Conservation (phyloP, 2,888 invertebrate genomes). For the Polyploca ridens region DNA sequence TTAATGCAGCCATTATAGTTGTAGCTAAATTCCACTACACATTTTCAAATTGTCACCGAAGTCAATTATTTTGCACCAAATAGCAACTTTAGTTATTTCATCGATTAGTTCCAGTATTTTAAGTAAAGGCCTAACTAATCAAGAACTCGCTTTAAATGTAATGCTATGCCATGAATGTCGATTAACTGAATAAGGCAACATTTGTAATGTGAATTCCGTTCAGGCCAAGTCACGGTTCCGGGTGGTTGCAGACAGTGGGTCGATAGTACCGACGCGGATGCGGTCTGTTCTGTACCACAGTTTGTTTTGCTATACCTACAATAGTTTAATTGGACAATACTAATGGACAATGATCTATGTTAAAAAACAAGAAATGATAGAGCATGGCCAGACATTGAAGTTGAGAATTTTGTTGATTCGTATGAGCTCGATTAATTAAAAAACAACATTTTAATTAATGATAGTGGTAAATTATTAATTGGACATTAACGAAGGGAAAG, state of each 20-base stretch:
- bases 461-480: not conserved
- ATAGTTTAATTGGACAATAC: not conserved
- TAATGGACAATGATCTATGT: not conserved
- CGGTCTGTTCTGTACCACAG: not conserved
- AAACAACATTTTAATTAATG: not conserved
- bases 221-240: slow-evolving; percentile 46
- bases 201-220: slow-evolving; percentile 42
- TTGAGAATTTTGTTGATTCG: not conserved
- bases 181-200: slow-evolving; percentile 37
- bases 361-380: not conserved
- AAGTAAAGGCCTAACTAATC: slow-evolving; percentile 20
- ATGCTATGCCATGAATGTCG: slow-evolving; percentile 39
- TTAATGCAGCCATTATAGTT: slow-evolving; percentile 19
- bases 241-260: slow-evolving; percentile 32
- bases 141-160: slow-evolving; percentile 14
- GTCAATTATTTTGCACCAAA: not conserved
- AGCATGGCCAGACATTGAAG: not conserved
- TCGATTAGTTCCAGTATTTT: slow-evolving; percentile 14
- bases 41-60: not conserved
- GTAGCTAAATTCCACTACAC: slow-evolving; percentile 7
- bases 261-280: slow-evolving; percentile 16
- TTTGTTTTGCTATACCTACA: slow-evolving; percentile 3
- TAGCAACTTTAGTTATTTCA: not conserved
- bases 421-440: not conserved
- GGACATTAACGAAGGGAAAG: not conserved